Conservation (phyloP, 2,888 invertebrate species). For the Clepsis dumicolana region DNA sequence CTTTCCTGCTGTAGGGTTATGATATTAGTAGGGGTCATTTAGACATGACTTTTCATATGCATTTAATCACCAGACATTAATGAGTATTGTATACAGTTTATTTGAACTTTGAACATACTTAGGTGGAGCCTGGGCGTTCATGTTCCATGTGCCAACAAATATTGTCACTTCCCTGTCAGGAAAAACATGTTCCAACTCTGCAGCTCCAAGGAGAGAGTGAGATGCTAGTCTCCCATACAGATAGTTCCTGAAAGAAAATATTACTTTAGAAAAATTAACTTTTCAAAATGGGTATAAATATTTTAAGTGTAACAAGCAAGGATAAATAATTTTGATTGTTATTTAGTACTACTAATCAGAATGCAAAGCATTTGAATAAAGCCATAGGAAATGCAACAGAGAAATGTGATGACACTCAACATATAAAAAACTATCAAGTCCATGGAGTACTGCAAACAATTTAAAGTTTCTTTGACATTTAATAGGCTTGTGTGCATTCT, state of each 20-base stretch:
- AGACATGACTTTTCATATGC: no score
- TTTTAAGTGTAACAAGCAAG: no score
- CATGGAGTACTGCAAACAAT: neutral
- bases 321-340: no score
- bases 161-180: conserved; percentile 94
- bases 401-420: neutral
- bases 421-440: neutral
- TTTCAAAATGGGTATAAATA: no score
- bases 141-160: conserved; percentile 98
- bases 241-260: conserved; percentile 88
- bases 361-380: neutral
- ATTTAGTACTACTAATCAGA: no score
- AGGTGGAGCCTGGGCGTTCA: conserved; percentile 96
- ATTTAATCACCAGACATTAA: no score
- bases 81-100: neutral
- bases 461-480: neutral
- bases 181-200: conserved; percentile 94
- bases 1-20: no score
- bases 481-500: neutral
- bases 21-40: no score
- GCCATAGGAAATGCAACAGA: neutral
- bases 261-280: conserved; percentile 40
- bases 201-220: conserved; percentile 92
- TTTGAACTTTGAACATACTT: conserved; percentile 82
- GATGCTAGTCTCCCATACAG: conserved; percentile 93